Percentiles rank a stretch among this genome's conserved stretches.
phyloP scores from a whole-genome alignment of 1,140 invertebrate genomes.

The Drosophila obscura region DNA sequence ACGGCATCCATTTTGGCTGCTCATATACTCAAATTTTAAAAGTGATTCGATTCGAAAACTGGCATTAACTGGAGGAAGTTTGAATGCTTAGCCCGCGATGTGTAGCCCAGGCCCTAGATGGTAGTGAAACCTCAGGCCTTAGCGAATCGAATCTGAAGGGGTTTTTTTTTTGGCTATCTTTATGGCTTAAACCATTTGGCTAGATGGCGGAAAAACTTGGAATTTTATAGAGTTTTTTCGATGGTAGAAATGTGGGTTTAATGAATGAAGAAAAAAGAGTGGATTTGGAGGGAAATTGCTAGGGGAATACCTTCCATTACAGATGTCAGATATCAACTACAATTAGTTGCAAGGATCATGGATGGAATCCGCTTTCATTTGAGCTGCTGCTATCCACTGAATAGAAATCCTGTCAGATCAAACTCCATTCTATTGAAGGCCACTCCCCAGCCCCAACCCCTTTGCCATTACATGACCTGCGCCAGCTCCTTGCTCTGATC shows the following conservation, averaged over 20 bases:
- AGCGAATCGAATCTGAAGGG: background rate
- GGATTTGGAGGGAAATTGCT: too few relatives aligned
- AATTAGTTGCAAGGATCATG: constrained; percentile 7
- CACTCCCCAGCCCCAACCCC: constrained; percentile 28
- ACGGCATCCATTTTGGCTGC: constrained; percentile 61
- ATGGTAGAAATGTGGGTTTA: too few relatives aligned
- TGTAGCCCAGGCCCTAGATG: constrained; percentile 8
- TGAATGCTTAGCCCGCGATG: too few relatives aligned
- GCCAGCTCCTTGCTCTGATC: background rate
- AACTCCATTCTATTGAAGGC: constrained; percentile 19
- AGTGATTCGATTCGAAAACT: background rate
- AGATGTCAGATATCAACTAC: too few relatives aligned
- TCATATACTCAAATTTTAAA: too few relatives aligned
- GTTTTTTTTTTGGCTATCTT: constrained; percentile 24
- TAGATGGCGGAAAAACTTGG: background rate
- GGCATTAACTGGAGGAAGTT: background rate
- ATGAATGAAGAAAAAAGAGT: too few relatives aligned
- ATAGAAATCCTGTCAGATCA: constrained; percentile 1
- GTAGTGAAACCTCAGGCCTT: constrained; percentile 19
- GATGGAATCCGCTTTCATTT: background rate
- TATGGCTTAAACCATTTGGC: constrained; percentile 6
- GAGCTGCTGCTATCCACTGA: too few relatives aligned
- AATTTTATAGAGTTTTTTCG: background rate
- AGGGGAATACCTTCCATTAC: too few relatives aligned
- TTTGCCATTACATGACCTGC: constrained; percentile 47